phyloP scores from a whole-genome alignment of 2,888 invertebrate species.

The Cybosia mesomella region DNA sequence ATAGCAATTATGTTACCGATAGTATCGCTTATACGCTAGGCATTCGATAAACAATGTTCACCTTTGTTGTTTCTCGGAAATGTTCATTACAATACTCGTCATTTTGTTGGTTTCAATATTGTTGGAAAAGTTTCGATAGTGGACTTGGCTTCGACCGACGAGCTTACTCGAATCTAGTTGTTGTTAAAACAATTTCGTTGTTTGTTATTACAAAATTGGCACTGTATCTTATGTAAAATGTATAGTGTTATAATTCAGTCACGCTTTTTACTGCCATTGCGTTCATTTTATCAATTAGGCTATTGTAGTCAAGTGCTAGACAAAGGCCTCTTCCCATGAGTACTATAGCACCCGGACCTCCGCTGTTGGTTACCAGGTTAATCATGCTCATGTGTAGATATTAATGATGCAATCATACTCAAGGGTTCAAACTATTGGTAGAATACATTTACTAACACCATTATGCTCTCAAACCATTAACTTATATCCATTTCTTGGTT shows the following conservation, averaged over 20 bases:
- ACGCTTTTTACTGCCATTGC: background rate
- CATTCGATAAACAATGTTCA: constrained; percentile 61
- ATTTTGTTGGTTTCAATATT: constrained; percentile 67
- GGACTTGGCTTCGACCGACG: constrained; percentile 51
- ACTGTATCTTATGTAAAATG: constrained; percentile 37
- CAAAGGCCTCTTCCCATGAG: no score
- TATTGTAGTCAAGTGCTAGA: background rate
- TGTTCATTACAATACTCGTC: constrained; percentile 64
- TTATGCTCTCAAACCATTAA: background rate
- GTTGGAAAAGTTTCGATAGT: constrained; percentile 59
- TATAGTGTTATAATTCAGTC: constrained; percentile 17
- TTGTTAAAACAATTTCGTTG: constrained; percentile 51
- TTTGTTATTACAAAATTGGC: constrained; percentile 43
- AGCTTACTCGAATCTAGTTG: constrained; percentile 46
- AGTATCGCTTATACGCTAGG: constrained; percentile 53
- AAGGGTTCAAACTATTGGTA: background rate
- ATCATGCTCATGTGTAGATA: background rate
- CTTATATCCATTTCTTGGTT: background rate
- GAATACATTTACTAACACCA: no score
- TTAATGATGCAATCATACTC: background rate
- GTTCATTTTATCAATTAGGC: background rate
- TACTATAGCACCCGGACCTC: no score
- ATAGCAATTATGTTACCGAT: constrained; percentile 34
- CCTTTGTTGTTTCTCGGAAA: constrained; percentile 62
- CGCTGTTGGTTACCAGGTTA: background rate